Conservation (phyloP, 2,113 vertebrate species). For the Cephalopterus ornatus region DNA sequence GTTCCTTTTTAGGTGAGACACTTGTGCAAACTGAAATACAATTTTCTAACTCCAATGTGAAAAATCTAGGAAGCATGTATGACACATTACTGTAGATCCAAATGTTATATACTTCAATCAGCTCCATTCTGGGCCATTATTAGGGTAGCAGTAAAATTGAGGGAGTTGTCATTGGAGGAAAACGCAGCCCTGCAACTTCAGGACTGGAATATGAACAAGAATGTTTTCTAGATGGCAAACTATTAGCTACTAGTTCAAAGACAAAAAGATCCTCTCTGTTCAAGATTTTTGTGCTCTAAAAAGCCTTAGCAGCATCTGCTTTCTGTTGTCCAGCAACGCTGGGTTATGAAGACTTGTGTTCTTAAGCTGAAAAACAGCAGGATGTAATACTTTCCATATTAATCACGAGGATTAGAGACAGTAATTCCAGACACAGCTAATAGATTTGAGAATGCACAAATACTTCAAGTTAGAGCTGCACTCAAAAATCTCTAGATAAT, state of each 20-base stretch:
- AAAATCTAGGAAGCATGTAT: not conserved
- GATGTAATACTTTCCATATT: not conserved
- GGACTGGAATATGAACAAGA: slow-evolving; percentile 66
- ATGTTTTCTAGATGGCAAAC: slow-evolving; percentile 64
- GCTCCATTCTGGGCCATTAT: not conserved
- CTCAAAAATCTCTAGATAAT: slow-evolving; percentile 3
- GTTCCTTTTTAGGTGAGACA: not conserved
- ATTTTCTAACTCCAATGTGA: not conserved
- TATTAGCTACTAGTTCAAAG: slow-evolving; percentile 51
- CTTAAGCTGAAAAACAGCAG: slow-evolving; percentile 32
- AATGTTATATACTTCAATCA: not conserved
- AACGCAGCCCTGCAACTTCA: slow-evolving; percentile 65
- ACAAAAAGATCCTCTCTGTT: slow-evolving; percentile 65
- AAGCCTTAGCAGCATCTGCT: slow-evolving; percentile 6
- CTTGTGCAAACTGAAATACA: not conserved
- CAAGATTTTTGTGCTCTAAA: slow-evolving; percentile 31
- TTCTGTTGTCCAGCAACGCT: slow-evolving; percentile 5
- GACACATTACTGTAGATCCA: not conserved
- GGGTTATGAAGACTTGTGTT: not conserved
- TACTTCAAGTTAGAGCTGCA: not conserved
- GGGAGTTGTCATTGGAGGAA: slow-evolving; percentile 49
- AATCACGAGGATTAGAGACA: slow-evolving; percentile 22
- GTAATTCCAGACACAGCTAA: not conserved
- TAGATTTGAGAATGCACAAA: slow-evolving; percentile 8
- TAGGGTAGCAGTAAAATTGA: slow-evolving; percentile 52